Conservation (phyloP, 1,140 invertebrate genomes). For the Apis cerana region DNA sequence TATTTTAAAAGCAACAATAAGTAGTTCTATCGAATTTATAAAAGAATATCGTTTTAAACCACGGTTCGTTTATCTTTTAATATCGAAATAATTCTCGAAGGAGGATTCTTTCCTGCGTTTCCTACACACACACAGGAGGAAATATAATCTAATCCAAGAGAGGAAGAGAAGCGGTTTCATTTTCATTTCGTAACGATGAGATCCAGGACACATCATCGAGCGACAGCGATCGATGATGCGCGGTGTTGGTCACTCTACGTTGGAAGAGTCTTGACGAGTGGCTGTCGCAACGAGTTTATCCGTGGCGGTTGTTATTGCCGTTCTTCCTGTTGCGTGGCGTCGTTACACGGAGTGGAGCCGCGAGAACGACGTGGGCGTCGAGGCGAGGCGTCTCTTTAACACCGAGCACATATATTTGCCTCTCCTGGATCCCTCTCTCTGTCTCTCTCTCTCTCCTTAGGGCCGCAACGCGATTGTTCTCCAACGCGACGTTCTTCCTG, state of each 20-base stretch:
- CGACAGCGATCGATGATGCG: slow-evolving; percentile 45
- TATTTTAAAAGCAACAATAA: too few relatives aligned
- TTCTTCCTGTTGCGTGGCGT: slow-evolving; percentile 34
- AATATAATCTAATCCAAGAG: slow-evolving; percentile 6
- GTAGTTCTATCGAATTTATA: too few relatives aligned
- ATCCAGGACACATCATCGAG: slow-evolving; percentile 11
- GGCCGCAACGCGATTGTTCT: slow-evolving; percentile 5
- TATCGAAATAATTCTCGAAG: too few relatives aligned
- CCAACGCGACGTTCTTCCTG: background rate
- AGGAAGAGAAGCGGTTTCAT: slow-evolving; percentile 1
- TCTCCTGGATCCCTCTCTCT: background rate
- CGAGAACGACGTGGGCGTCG: slow-evolving; percentile 70
- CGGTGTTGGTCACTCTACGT: slow-evolving; percentile 54
- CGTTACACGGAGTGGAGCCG: slow-evolving; percentile 44
- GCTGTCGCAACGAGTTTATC: slow-evolving; percentile 55
- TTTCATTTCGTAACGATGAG: background rate
- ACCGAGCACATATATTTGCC: slow-evolving; percentile 73
- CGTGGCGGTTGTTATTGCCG: slow-evolving; percentile 48
- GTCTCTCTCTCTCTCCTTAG: background rate
- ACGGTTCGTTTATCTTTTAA: too few relatives aligned
- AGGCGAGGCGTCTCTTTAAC: slow-evolving; percentile 74
- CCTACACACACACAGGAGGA: background rate
- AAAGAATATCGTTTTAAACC: too few relatives aligned
- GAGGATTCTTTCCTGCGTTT: background rate
- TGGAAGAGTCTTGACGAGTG: slow-evolving; percentile 51